Evolutionary conservation across 2,888 invertebrate species (phyloP).

Genomic region (Drosophila seclusa): DNA sequence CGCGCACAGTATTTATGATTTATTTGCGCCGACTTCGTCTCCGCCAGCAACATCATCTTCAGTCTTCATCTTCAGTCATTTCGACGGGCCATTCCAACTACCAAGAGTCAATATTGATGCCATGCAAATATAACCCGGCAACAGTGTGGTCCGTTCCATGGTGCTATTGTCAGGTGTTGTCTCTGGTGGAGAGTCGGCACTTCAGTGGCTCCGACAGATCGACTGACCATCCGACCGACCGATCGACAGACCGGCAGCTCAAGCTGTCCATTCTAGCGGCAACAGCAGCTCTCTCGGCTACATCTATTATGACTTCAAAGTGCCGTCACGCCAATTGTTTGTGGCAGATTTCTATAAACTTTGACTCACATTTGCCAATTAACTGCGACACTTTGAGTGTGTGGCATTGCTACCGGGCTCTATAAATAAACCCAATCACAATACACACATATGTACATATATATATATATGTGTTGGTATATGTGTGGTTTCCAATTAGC

Average conservation of each 20-base stretch:
- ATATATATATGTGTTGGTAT: not conserved
- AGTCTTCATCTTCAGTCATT: constrained; percentile 43
- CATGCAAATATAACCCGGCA: constrained; percentile 62
- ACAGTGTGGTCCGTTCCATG: constrained; percentile 53
- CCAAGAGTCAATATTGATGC: constrained; percentile 71
- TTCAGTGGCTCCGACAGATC: constrained; percentile 44
- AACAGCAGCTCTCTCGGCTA: constrained; percentile 40
- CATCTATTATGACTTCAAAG: constrained; percentile 81
- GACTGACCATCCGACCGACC: not conserved
- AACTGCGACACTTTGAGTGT: constrained; percentile 81
- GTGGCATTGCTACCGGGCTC: constrained; percentile 74
- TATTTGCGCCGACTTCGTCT: constrained; percentile 63
- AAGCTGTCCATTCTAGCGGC: constrained; percentile 2
- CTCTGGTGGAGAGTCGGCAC: constrained; percentile 60
- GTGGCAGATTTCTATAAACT: constrained; percentile 80
- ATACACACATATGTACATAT: constrained; percentile 1
- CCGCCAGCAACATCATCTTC: constrained; percentile 17
- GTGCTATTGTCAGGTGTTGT: constrained; percentile 60
- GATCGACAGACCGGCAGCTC: not conserved
- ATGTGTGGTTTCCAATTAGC: constrained; percentile 3
- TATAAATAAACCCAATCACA: constrained; percentile 75
- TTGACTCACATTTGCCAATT: constrained; percentile 80
- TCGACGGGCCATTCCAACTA: constrained; percentile 65
- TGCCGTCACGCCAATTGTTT: constrained; percentile 79
- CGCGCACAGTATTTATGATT: constrained; percentile 76